Percentiles rank a stretch among this genome's conserved stretches.
Conservation (phyloP, 2,797 vertebrate genomes). For the Ispidina lecontei region DNA sequence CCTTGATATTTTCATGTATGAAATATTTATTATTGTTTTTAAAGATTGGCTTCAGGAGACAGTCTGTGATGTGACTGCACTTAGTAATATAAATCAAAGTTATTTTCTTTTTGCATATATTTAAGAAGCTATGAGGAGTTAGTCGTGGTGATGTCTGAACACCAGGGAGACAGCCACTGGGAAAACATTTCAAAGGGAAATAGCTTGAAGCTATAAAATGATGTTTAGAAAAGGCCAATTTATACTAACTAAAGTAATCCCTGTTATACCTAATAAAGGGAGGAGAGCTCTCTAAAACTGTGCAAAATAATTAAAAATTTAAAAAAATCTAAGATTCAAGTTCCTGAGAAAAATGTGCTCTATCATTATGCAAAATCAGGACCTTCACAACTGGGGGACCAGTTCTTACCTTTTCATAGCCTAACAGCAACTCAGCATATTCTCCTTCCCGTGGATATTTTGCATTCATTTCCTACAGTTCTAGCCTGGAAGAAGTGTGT, state of each 20-base stretch:
- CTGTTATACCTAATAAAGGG: neutral
- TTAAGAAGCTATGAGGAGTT: conserved; percentile 14
- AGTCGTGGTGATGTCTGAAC: conserved; percentile 24
- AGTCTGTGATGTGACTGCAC: conserved; percentile 2
- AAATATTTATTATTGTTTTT: conserved; percentile 35
- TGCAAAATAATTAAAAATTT: neutral
- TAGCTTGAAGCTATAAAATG: neutral
- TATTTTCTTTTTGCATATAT: neutral
- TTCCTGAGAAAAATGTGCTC: neutral
- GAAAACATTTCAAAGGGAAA: neutral
- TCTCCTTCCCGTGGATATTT: neutral
- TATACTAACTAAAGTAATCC: conserved; percentile 12
- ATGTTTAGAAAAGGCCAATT: conserved; percentile 21
- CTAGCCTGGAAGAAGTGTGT: neutral
- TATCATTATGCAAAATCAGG: neutral
- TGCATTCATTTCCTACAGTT: neutral
- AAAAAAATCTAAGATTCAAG: neutral
- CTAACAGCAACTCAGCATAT: neutral
- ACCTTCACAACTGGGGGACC: neutral
- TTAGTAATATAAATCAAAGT: conserved; percentile 28
- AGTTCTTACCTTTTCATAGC: neutral
- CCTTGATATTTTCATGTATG: conserved; percentile 3
- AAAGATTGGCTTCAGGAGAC: conserved; percentile 16
- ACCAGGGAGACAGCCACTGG: neutral
- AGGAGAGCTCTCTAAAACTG: neutral